Conservation (phyloP, 2,113 vertebrate genomes). For the Lamprotornis superbus region DNA sequence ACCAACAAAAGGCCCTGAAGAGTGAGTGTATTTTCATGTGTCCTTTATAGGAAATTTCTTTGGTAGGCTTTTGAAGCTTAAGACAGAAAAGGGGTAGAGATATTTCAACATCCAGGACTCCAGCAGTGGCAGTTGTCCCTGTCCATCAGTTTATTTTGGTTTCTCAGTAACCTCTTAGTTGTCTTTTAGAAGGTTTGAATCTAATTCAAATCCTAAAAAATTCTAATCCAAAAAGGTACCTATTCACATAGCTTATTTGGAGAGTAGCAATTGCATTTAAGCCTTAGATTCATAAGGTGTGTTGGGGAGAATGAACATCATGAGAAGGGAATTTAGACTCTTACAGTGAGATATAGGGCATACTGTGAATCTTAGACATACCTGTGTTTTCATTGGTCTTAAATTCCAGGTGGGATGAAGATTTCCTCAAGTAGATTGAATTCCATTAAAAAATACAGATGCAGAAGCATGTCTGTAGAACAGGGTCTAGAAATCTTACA, state of each 20-base stretch:
- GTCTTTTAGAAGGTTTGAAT: neutral
- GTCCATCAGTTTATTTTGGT: neutral
- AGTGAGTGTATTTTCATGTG: neutral
- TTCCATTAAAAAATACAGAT: neutral
- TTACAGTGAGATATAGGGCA: neutral
- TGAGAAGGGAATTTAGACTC: neutral
- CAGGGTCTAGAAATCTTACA: neutral
- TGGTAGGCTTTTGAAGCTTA: neutral
- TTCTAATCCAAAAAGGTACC: neutral
- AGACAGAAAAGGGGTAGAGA: neutral
- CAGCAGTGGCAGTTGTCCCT: neutral
- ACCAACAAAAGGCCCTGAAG: neutral
- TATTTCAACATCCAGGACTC: neutral
- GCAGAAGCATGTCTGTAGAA: neutral
- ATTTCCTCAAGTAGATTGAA: neutral
- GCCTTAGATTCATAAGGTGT: fast-evolving
- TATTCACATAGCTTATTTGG: neutral
- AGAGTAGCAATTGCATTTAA: neutral
- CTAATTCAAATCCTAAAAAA: too few species aligned
- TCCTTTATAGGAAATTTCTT: slow-evolving; percentile 51
- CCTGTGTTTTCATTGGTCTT: neutral
- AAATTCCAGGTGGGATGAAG: neutral
- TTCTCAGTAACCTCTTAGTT: neutral
- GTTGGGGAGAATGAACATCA: neutral
- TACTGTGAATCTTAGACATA: neutral